A percentile compares a stretch with the other conserved stretches of the same genome.
These are phyloP conservation scores for Hippopotamus amphibius DNA, from an alignment of 2,113 vertebrate genomes.

Conservation along the genomic window DNA sequence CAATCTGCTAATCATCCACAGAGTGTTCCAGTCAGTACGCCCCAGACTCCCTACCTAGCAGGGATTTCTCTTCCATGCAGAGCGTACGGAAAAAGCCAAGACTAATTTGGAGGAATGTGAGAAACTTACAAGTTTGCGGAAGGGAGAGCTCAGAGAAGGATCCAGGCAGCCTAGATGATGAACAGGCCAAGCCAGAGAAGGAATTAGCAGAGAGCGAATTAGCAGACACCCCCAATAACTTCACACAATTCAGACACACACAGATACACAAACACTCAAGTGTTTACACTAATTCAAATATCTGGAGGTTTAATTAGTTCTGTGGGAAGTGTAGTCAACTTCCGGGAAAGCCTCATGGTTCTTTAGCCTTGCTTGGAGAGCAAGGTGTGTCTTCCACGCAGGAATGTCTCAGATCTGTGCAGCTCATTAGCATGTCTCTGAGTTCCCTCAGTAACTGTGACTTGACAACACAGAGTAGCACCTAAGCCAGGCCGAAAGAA, in stretches of 20 bases:
- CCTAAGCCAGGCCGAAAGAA: neutral
- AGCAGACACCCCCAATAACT: neutral
- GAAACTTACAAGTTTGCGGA: neutral
- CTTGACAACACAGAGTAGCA: neutral
- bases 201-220: neutral
- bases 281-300: neutral
- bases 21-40: neutral
- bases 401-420: neutral
- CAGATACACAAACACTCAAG: neutral
- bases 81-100: neutral
- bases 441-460: neutral
- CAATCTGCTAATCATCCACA: slow-evolving; percentile 49
- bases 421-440: neutral
- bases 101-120: neutral
- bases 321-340: neutral
- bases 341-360: neutral
- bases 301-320: neutral
- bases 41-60: neutral
- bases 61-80: neutral
- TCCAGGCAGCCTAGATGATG: neutral
- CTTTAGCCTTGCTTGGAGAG: neutral
- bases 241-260: neutral
- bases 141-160: neutral
- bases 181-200: neutral
- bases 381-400: neutral